Evolutionary conservation across 2,888 invertebrate genomes (phyloP).

Genomic region (Electrophaes corylata): DNA sequence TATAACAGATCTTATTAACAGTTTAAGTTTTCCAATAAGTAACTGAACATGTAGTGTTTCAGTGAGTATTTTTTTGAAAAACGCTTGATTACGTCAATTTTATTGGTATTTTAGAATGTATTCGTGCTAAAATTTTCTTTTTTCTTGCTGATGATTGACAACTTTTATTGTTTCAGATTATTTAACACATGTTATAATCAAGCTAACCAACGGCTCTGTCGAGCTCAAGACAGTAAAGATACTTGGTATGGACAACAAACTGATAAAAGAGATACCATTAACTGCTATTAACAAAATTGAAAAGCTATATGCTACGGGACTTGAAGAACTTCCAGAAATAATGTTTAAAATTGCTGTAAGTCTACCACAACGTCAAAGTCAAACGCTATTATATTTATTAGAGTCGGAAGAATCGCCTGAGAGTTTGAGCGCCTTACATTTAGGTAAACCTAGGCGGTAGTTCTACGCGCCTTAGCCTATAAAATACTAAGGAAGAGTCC

Average conservation of each 20-base stretch:
- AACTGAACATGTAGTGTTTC: no score
- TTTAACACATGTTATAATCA: slow-evolving; percentile 50
- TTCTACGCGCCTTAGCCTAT: no score
- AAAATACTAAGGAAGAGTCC: no score
- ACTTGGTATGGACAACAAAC: slow-evolving; percentile 43
- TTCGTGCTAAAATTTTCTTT: no score
- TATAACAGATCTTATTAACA: no score
- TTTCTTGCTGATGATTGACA: no score
- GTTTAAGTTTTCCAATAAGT: no score
- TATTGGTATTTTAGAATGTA: no score
- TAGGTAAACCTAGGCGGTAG: no score
- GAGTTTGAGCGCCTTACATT: no score
- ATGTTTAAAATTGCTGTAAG: slow-evolving; percentile 60
- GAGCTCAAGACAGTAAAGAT: slow-evolving; percentile 47
- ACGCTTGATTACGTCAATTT: no score
- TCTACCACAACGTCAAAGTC: not conserved
- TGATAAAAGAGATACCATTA: slow-evolving; percentile 45
- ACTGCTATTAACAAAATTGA: slow-evolving; percentile 39
- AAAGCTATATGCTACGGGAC: slow-evolving; percentile 52
- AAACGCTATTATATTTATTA: not conserved
- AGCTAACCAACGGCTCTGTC: slow-evolving; percentile 46
- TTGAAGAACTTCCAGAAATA: slow-evolving; percentile 47
- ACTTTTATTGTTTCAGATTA: slow-evolving; percentile 19
- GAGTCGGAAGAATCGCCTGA: not conserved
- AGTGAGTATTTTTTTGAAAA: no score